These are phyloP conservation scores for Andrena camellia DNA, from an alignment of 2,888 invertebrate genomes.

Conservation along the genomic window DNA sequence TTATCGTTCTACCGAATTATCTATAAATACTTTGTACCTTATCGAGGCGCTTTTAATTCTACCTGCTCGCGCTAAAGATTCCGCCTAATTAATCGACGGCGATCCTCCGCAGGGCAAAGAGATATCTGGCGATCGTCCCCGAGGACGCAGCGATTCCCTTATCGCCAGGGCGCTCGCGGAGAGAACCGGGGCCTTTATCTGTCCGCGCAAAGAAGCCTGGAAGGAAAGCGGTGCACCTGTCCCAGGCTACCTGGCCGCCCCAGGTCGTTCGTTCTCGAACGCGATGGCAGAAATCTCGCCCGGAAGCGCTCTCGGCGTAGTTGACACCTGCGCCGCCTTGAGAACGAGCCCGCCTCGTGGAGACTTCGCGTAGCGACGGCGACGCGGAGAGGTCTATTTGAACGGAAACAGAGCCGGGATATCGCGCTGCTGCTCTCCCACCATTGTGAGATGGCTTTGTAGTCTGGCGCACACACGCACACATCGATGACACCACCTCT, in stretches of 20 bases:
- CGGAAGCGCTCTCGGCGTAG: constrained; percentile 76
- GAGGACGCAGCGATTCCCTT: constrained; percentile 13
- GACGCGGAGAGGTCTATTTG: constrained; percentile 73
- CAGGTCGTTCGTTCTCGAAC: constrained; percentile 6
- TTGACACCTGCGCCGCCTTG: constrained; percentile 77
- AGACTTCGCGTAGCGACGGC: constrained; percentile 26
- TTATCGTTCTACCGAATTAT: too few relatives aligned
- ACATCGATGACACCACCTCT: constrained; percentile 32
- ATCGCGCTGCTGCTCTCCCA: constrained; percentile 79
- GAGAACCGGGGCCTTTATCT: constrained; percentile 25
- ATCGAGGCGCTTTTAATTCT: neutral
- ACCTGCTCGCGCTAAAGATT: neutral
- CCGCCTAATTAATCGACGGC: neutral
- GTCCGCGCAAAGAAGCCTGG: neutral
- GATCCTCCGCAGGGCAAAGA: neutral
- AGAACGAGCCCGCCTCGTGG: constrained; percentile 68
- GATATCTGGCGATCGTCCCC: constrained; percentile 1
- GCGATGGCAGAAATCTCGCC: constrained; percentile 73
- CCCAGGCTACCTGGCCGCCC: constrained; percentile 13
- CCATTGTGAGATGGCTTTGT: constrained; percentile 81
- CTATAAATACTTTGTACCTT: too few relatives aligned
- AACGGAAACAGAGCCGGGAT: constrained; percentile 81
- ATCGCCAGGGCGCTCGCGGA: constrained; percentile 1
- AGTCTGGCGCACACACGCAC: constrained; percentile 70
- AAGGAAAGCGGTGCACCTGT: constrained; percentile 29